phyloP scores from a whole-genome alignment of 2,113 vertebrate genomes.

The Prionailurus bengalensis region DNA sequence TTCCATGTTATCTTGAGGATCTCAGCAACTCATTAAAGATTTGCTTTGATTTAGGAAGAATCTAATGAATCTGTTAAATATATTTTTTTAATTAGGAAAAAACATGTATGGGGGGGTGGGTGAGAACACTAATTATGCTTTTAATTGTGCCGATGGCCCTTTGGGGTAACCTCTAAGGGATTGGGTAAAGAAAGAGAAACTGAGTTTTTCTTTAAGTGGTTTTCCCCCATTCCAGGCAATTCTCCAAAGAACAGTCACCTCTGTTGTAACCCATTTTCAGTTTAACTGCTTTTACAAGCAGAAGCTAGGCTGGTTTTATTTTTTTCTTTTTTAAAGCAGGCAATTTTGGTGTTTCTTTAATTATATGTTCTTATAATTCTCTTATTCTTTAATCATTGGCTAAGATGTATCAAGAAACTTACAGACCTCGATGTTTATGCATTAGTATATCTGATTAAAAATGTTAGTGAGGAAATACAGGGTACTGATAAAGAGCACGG shows the following conservation, averaged over 20 bases:
- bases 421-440: not conserved
- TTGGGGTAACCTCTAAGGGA: not conserved
- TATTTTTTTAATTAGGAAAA: conserved; percentile 51
- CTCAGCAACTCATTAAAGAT: not conserved
- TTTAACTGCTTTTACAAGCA: conserved; percentile 58
- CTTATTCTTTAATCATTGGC: conserved; percentile 57
- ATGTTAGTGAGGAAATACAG: not conserved
- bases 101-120: not conserved
- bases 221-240: conserved; percentile 24
- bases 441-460: not conserved
- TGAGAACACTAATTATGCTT: conserved; percentile 48
- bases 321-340: conserved; percentile 12
- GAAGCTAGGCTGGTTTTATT: conserved; percentile 1
- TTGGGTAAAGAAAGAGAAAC: not conserved
- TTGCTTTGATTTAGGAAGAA: conserved; percentile 50
- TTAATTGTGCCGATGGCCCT: conserved; percentile 10
- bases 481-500: not conserved
- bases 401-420: conserved; percentile 8
- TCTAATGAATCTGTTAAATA: conserved; percentile 16
- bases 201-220: conserved; percentile 33
- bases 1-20: conserved; percentile 22
- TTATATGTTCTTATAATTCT: conserved; percentile 55
- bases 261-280: conserved; percentile 42
- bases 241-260: conserved; percentile 31
- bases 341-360: conserved; percentile 50